Conservation (phyloP, 2,797 vertebrate genomes). For the Propithecus perrieri region DNA sequence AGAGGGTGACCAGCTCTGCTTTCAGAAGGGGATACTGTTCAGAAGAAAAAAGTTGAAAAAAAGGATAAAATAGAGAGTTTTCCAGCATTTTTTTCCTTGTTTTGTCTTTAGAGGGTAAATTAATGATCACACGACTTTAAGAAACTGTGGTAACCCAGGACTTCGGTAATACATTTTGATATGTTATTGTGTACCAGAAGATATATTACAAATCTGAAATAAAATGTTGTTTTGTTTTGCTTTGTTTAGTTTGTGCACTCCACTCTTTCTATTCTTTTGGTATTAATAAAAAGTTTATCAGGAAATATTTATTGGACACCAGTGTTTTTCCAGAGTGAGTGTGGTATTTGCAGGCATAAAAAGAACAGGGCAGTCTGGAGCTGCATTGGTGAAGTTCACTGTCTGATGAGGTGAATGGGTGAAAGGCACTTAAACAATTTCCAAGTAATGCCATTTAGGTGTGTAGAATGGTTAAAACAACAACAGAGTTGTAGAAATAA, state of each 20-base stretch:
- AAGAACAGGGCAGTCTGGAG: background rate
- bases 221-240: background rate
- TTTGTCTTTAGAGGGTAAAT: background rate
- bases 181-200: background rate
- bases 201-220: background rate
- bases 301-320: background rate
- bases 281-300: background rate
- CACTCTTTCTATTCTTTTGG: background rate
- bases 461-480: background rate
- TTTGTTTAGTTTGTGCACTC: too few relatives aligned
- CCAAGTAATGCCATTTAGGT: background rate
- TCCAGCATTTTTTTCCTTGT: background rate
- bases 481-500: background rate
- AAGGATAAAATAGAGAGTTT: background rate
- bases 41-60: background rate
- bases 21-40: background rate
- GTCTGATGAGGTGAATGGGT: background rate
- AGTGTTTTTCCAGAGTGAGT: background rate
- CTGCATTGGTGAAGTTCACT: too few relatives aligned
- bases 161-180: background rate
- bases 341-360: background rate
- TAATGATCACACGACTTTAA: background rate
- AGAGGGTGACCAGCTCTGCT: background rate
- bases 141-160: background rate
- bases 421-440: rapidly evolving